Conservation (phyloP, 1,140 invertebrate species). For the Magallana ariakensis region DNA sequence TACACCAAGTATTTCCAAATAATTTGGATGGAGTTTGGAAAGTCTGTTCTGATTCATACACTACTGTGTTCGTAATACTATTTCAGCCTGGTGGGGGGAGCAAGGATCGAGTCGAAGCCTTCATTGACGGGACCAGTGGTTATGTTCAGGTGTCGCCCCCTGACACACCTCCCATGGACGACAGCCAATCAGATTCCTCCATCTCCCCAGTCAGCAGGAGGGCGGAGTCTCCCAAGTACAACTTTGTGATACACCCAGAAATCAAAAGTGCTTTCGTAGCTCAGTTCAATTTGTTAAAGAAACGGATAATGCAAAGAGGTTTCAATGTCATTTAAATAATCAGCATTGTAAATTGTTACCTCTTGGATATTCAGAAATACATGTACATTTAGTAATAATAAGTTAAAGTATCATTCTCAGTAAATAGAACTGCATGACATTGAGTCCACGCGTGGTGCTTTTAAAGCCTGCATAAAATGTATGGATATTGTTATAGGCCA, state of each 20-base stretch:
- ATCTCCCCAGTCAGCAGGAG: slow-evolving; percentile 19
- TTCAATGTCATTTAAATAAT: background rate
- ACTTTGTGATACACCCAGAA: slow-evolving; percentile 62
- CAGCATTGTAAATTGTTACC: too few relatives aligned
- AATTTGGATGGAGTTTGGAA: too few relatives aligned
- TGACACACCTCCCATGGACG: slow-evolving; percentile 13
- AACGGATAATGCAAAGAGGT: slow-evolving; percentile 31
- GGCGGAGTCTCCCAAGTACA: slow-evolving; percentile 52
- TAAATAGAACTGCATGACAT: too few relatives aligned
- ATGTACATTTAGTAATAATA: too few relatives aligned
- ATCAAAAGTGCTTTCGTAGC: slow-evolving; percentile 60
- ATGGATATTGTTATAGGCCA: too few relatives aligned
- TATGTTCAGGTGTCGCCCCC: slow-evolving; percentile 51
- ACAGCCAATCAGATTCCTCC: slow-evolving; percentile 61
- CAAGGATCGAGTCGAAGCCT: slow-evolving; percentile 68
- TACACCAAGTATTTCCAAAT: too few relatives aligned
- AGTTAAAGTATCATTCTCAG: too few relatives aligned
- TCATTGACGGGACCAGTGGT: slow-evolving; percentile 63
- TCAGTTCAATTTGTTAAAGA: slow-evolving; percentile 62
- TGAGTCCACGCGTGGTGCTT: too few relatives aligned
- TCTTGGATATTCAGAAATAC: too few relatives aligned
- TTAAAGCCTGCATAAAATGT: too few relatives aligned
- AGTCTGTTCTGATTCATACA: too few relatives aligned
- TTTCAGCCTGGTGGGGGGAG: slow-evolving; percentile 59
- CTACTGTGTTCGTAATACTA: background rate